Evolutionary conservation across 2,797 vertebrate genomes (phyloP).

Genomic region (Holocentrus rufus): DNA sequence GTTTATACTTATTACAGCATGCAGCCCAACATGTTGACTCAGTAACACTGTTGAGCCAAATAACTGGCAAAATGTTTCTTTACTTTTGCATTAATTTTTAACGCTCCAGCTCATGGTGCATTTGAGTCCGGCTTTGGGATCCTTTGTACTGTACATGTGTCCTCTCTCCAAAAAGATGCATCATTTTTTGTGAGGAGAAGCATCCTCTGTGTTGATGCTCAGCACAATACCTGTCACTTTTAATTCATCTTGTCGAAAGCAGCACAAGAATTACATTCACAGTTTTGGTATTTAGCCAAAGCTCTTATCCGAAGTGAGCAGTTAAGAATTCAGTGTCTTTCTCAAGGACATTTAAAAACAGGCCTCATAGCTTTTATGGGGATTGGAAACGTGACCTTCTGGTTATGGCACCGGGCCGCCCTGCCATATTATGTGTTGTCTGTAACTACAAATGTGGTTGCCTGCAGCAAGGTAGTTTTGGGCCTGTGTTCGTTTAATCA

Average conservation of each 20-base stretch:
- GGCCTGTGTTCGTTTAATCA: not conserved
- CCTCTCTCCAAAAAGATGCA: too few species aligned
- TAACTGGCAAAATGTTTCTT: not conserved
- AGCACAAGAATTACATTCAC: not conserved
- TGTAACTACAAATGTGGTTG: slow-evolving; percentile 13
- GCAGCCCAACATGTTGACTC: not conserved
- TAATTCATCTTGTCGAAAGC: not conserved
- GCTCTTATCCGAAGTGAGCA: slow-evolving; percentile 19
- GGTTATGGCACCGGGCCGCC: slow-evolving; percentile 17
- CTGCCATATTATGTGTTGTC: slow-evolving; percentile 20
- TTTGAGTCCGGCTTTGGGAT: not conserved
- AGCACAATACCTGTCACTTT: too few species aligned
- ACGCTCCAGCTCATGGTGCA: not conserved
- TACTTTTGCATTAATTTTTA: not conserved
- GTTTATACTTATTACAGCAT: not conserved
- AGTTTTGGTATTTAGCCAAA: not conserved
- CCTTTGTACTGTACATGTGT: too few species aligned
- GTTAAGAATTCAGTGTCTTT: slow-evolving; percentile 3
- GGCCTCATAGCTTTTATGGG: slow-evolving; percentile 40
- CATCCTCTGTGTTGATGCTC: too few species aligned
- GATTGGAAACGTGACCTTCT: slow-evolving; percentile 14
- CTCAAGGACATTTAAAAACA: slow-evolving; percentile 59
- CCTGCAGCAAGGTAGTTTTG: not conserved
- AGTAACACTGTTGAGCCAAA: not conserved
- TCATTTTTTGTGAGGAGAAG: too few species aligned